These are phyloP conservation scores for Dione vanillae DNA, from an alignment of 2,888 invertebrate genomes.

Conservation along the genomic window DNA sequence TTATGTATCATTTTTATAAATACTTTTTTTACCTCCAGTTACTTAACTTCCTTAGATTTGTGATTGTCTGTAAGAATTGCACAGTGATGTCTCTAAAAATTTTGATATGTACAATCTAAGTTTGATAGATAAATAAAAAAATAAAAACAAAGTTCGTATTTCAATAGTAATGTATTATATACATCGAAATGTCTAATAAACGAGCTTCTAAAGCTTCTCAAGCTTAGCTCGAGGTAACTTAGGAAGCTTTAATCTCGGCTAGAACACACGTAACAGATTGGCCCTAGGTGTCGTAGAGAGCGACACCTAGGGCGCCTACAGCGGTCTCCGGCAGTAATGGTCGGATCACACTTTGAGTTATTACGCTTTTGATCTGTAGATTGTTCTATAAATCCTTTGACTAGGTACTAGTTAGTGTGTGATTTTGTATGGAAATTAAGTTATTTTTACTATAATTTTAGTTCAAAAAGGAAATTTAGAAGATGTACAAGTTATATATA, in stretches of 20 bases:
- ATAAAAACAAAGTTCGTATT: background rate
- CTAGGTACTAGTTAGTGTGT: background rate
- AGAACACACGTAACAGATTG: slow-evolving; percentile 13
- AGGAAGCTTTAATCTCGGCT: slow-evolving; percentile 2
- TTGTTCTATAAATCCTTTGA: background rate
- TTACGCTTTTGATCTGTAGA: slow-evolving; percentile 16
- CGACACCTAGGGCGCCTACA: background rate
- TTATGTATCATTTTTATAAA: too few species aligned
- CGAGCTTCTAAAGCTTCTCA: background rate
- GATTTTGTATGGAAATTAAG: too few species aligned
- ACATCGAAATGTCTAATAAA: background rate
- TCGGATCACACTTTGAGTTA: slow-evolving; percentile 12
- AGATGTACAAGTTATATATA: too few species aligned
- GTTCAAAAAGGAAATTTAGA: too few species aligned
- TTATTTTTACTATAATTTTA: too few species aligned
- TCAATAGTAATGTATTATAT: background rate
- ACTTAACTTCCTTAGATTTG: too few species aligned
- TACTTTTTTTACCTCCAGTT: too few species aligned
- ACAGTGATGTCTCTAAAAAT: too few species aligned
- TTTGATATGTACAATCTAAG: too few species aligned
- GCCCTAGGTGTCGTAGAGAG: slow-evolving; percentile 3
- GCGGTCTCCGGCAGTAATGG: background rate
- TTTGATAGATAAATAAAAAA: too few species aligned
- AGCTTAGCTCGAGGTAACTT: slow-evolving; percentile 7
- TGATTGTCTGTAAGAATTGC: too few species aligned